These are phyloP conservation scores for Tarsius wallacei DNA, from an alignment of 2,797 vertebrate genomes.

Conservation along the genomic window DNA sequence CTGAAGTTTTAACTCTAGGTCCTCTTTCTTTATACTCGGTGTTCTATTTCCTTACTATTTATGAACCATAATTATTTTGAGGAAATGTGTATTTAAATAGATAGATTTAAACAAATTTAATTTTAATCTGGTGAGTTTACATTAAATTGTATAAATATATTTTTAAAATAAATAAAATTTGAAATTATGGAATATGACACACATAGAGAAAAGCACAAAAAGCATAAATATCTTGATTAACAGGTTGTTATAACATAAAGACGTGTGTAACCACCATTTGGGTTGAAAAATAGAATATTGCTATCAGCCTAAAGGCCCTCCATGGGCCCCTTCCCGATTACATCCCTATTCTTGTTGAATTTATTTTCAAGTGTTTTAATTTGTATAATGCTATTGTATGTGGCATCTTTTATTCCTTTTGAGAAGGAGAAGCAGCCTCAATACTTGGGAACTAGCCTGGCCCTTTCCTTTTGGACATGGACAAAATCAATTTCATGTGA, in stretches of 20 bases:
- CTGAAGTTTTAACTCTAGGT: background rate
- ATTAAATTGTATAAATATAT: slow-evolving; percentile 20
- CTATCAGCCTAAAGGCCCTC: background rate
- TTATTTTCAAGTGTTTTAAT: background rate
- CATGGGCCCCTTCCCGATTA: background rate
- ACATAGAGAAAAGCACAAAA: slow-evolving; percentile 13
- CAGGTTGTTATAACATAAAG: background rate
- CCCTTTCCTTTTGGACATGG: slow-evolving; percentile 1
- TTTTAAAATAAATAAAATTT: slow-evolving; percentile 17
- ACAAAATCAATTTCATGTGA: background rate
- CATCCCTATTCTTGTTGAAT: background rate
- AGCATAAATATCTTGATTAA: background rate
- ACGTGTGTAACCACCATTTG: background rate
- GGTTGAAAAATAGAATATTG: background rate
- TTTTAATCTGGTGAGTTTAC: background rate
- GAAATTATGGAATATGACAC: background rate
- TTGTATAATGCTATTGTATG: background rate
- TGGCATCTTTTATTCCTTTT: slow-evolving; percentile 10
- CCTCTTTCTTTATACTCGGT: background rate
- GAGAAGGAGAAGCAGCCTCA: background rate
- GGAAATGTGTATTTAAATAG: background rate
- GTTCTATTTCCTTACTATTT: slow-evolving; percentile 4
- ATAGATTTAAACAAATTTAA: background rate
- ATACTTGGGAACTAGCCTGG: background rate
- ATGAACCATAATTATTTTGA: slow-evolving; percentile 33